Percentiles rank a stretch among this genome's conserved stretches.
Evolutionary conservation across 2,797 vertebrate species (phyloP).

Genomic region (Strix occidentalis): DNA sequence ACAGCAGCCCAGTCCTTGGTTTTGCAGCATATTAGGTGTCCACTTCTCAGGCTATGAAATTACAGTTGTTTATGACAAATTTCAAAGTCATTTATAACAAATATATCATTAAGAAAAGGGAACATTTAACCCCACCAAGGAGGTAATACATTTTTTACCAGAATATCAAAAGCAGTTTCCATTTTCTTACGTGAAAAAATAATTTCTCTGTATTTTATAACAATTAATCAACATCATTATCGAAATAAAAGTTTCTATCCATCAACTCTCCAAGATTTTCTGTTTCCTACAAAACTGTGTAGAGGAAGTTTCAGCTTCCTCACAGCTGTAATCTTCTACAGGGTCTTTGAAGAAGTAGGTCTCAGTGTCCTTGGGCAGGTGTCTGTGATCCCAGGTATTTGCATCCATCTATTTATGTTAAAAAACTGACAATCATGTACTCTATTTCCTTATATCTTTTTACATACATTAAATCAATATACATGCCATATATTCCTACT

Average conservation of each 20-base stretch:
- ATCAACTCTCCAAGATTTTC: background rate
- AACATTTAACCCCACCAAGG: background rate
- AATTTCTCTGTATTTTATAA: background rate
- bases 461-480: background rate
- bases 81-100: background rate
- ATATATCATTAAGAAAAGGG: background rate
- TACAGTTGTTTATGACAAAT: background rate
- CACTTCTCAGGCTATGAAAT: background rate
- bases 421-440: background rate
- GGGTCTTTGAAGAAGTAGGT: background rate
- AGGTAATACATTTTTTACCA: background rate
- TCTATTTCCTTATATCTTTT: background rate
- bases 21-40: background rate
- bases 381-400: background rate
- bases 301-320: background rate
- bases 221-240: too few species aligned
- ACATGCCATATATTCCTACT: background rate
- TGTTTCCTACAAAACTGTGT: background rate
- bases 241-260: background rate
- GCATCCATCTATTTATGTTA: background rate
- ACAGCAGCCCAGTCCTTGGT: background rate
- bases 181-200: background rate
- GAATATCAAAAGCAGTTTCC: background rate
- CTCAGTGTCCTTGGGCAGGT: background rate
- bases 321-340: rapidly evolving